Evolutionary conservation across 1,140 invertebrate genomes (phyloP).

Genomic region (Ceratina australensis): DNA sequence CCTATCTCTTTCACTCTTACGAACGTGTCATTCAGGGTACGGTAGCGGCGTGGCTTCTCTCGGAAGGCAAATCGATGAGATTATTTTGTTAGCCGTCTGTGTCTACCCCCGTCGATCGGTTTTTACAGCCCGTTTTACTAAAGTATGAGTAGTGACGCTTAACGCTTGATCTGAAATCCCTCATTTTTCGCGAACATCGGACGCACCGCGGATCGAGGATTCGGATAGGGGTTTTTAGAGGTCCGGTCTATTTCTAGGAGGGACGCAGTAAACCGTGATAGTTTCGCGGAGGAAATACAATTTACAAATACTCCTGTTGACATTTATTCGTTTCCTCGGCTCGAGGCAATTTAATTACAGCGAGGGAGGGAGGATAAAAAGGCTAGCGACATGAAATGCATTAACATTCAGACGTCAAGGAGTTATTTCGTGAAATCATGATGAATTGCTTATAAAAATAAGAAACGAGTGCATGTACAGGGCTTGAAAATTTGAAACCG

Average conservation of each 20-base stretch:
- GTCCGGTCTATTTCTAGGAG: background rate
- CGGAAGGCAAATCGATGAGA: slow-evolving; percentile 61
- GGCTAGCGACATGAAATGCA: slow-evolving; percentile 11
- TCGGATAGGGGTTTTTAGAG: background rate
- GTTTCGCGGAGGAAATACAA: background rate
- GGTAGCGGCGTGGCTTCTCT: slow-evolving; percentile 57
- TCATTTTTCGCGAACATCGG: slow-evolving; percentile 12
- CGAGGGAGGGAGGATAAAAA: background rate
- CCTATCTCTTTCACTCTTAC: slow-evolving; percentile 5
- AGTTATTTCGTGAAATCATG: slow-evolving; percentile 33
- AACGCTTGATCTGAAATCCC: slow-evolving; percentile 18
- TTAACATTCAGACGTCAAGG: slow-evolving; percentile 35
- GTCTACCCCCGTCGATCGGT: slow-evolving; percentile 23
- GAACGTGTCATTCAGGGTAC: slow-evolving; percentile 35
- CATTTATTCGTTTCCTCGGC: background rate
- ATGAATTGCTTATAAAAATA: slow-evolving; percentile 37
- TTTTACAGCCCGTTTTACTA: slow-evolving; percentile 23
- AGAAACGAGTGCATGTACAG: slow-evolving; percentile 30
- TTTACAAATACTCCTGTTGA: background rate
- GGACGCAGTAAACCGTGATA: too few species aligned
- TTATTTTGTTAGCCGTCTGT: slow-evolving; percentile 50
- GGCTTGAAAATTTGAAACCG: slow-evolving; percentile 39
- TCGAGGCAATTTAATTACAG: slow-evolving; percentile 17
- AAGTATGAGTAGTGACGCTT: background rate
- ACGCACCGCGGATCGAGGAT: background rate